Base-by-base conservation (phyloP, 2,888 invertebrate species). In the Drosophila fulvimacula region DNA sequence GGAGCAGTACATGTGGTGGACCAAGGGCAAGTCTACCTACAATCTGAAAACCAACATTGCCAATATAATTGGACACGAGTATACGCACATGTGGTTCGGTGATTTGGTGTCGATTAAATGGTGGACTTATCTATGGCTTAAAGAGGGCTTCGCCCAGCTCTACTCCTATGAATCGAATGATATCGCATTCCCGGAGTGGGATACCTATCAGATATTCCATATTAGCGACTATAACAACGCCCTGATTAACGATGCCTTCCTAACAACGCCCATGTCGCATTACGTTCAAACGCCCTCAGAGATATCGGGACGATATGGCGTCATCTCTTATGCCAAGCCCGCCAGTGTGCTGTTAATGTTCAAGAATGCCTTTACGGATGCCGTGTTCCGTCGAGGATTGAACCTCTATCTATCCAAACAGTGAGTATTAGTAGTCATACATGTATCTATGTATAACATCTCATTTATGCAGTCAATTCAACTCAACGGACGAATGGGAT, bases 221-320 rank as follows among this genome's bases (percentile, higher is more conserved):
- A 94, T 95, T 36, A 95, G 95, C 82, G 93, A 96, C 15, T 96
- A 96, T 74, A 73, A 84, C 34, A 78, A 68, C 36, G 87, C 89
- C 4, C 44, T 89, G 21, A 60, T 73, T 2, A 84, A 79, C 42
- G 87, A 87, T 52, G 89, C 81, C 0, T 5, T 5, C 19, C 5
- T 38, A 7, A 69, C 73, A 5, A 78, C 80, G 3, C 96, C 96
- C 64, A 95, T 97, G 79, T 96, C 95, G 0, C 95, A 96, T 3
- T 94, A 95, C 86, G 97, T 98, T 5, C 95, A 95, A n/a, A 95
- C 96, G 87, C 97, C 97, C 0, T 95, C 94, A 73, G 97, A 97
- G 92, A 96, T 97, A 51, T 95, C 95, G 61, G 95, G 96, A 77
- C 96, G 96, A 17, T 97, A 97, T 82, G 96, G 96, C 87, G 94